These are phyloP conservation scores for Brachyrhaphis roseni DNA, from an alignment of 2,797 vertebrate species.

Conservation along the genomic window DNA sequence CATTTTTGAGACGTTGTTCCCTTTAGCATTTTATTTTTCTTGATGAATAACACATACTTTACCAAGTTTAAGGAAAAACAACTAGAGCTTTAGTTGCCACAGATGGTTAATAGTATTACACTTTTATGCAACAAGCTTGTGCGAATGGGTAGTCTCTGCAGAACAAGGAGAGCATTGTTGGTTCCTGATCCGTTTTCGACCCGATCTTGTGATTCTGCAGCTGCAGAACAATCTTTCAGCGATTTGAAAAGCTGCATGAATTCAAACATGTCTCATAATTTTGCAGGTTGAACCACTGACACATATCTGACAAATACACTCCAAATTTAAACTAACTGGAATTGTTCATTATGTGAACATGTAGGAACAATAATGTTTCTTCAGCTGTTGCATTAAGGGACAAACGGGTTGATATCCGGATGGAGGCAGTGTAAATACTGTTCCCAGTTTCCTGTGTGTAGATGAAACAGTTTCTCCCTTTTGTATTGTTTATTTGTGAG, in stretches of 20 bases:
- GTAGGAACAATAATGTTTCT: not conserved
- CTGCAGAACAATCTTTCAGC: not conserved
- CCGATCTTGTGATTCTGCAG: not conserved
- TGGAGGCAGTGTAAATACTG: conserved; percentile 16
- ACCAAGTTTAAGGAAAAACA: not conserved
- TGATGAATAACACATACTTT: not conserved
- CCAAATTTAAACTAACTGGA: not conserved
- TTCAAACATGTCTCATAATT: not conserved
- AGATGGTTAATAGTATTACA: not conserved
- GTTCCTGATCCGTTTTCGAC: not conserved
- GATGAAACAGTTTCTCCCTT: conserved; percentile 27
- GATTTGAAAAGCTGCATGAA: not conserved
- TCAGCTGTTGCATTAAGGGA: conserved; percentile 3
- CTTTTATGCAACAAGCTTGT: not conserved
- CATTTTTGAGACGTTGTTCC: not conserved
- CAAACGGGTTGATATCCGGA: conserved; percentile 25
- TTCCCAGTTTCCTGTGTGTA: not conserved
- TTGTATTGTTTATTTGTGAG: conserved; percentile 20
- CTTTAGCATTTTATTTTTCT: not conserved
- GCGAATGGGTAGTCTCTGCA: not conserved
- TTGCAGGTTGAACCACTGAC: not conserved
- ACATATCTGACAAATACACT: not conserved
- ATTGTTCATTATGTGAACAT: not conserved
- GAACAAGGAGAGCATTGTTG: not conserved
- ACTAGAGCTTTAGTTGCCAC: not conserved